phyloP scores from a whole-genome alignment of 2,797 vertebrate genomes.

The Brotogeris chrysoptera region DNA sequence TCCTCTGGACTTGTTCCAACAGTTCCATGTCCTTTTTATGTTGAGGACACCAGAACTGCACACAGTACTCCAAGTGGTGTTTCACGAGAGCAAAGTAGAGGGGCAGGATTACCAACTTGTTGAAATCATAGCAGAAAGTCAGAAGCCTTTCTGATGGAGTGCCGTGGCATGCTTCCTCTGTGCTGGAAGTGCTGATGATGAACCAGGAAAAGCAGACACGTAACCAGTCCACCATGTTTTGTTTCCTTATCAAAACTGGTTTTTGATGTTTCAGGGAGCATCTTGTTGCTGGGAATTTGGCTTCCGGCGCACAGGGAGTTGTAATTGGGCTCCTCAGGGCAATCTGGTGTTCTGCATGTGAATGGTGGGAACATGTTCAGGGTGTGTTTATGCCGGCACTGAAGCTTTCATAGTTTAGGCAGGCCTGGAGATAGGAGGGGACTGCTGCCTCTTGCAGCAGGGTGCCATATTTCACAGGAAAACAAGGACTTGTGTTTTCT shows the following conservation, averaged over 20 bases:
- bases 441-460: neutral
- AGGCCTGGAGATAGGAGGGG: neutral
- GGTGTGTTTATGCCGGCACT: neutral
- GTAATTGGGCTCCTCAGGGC: neutral
- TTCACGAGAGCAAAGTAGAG: too few species aligned
- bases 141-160: neutral
- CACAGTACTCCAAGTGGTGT: too few species aligned
- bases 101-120: neutral
- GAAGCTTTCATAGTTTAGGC: neutral
- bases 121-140: neutral
- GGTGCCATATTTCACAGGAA: neutral
- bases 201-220: neutral
- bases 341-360: neutral
- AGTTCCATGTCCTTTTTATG: too few species aligned
- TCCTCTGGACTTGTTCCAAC: too few species aligned
- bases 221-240: neutral
- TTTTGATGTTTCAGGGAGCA: neutral
- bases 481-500: neutral
- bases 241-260: neutral
- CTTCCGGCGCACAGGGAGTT: neutral
- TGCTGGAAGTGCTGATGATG: neutral
- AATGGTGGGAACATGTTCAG: neutral
- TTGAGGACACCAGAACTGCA: too few species aligned
- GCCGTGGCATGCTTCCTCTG: neutral
- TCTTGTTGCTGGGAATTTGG: neutral